Evolutionary conservation across 2,888 invertebrate genomes (phyloP).

Genomic region (Eristalinus aeneus): DNA sequence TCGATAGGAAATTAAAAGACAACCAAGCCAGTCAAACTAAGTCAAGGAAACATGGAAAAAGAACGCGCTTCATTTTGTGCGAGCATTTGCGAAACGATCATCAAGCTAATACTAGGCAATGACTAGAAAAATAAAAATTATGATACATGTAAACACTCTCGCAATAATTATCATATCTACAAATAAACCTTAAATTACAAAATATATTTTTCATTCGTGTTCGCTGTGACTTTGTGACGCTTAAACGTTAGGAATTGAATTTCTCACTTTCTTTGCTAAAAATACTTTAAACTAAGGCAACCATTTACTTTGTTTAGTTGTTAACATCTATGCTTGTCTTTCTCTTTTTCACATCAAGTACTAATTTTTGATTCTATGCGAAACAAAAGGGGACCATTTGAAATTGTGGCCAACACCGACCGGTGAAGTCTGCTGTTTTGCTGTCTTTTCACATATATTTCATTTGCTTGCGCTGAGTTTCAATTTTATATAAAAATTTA

Average conservation of each 20-base stretch:
- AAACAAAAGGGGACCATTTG: slow-evolving; percentile 34
- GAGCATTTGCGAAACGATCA: not conserved
- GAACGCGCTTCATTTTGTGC: not conserved
- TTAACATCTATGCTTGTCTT: slow-evolving; percentile 4
- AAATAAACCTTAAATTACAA: slow-evolving; percentile 1
- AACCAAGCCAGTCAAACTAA: not conserved
- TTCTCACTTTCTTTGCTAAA: slow-evolving; percentile 10
- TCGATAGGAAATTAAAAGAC: not conserved
- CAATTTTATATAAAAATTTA: slow-evolving; percentile 68
- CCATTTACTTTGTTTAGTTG: slow-evolving; percentile 61
- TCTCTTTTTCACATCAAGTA: slow-evolving; percentile 24
- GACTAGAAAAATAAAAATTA: slow-evolving; percentile 45
- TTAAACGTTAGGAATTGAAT: not conserved
- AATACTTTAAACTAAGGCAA: slow-evolving; percentile 58
- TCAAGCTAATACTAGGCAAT: not conserved
- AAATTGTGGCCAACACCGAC: not conserved
- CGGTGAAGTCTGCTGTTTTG: not conserved
- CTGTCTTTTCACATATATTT: slow-evolving; percentile 31
- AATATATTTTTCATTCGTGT: not conserved
- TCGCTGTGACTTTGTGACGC: not conserved
- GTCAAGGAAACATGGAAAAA: not conserved
- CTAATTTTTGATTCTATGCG: slow-evolving; percentile 58
- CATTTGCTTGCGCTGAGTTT: slow-evolving; percentile 44
- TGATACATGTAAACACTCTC: slow-evolving; percentile 9
- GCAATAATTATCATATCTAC: not conserved